Evolutionary conservation across 2,113 vertebrate genomes (phyloP).

Genomic region (Tragelaphus scriptus): DNA sequence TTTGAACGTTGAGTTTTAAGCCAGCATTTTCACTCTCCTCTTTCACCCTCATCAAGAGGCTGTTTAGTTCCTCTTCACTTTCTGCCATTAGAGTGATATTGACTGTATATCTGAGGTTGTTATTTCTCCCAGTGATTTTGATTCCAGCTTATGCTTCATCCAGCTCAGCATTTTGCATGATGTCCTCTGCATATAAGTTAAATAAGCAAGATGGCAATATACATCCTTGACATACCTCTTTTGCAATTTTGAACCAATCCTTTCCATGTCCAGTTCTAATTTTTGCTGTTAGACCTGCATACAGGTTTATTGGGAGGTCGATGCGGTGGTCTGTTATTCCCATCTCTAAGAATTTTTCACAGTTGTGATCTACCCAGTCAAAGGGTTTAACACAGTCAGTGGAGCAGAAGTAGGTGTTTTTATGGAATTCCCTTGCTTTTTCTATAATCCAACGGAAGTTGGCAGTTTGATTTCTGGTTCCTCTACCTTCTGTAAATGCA

Average conservation of each 20-base stretch:
- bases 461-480: not conserved
- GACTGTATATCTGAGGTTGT: not conserved
- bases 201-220: not conserved
- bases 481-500: not conserved
- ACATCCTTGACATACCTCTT: not conserved
- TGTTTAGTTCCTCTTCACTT: not conserved
- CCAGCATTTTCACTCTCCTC: not conserved
- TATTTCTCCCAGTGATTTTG: not conserved
- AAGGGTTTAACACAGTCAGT: not conserved
- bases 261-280: not conserved
- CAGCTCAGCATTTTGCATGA: not conserved
- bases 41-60: not conserved
- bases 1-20: not conserved
- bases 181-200: not conserved
- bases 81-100: not conserved
- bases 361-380: not conserved
- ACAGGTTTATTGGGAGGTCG: not conserved
- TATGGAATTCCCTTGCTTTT: not conserved
- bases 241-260: not conserved
- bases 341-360: not conserved
- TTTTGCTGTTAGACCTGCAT: not conserved
- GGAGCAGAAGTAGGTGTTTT: not conserved
- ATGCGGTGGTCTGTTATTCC: not conserved
- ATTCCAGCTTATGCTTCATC: not conserved
- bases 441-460: fast-evolving